phyloP scores from a whole-genome alignment of 2,888 invertebrate species.

The Pilophorus perplexus region DNA sequence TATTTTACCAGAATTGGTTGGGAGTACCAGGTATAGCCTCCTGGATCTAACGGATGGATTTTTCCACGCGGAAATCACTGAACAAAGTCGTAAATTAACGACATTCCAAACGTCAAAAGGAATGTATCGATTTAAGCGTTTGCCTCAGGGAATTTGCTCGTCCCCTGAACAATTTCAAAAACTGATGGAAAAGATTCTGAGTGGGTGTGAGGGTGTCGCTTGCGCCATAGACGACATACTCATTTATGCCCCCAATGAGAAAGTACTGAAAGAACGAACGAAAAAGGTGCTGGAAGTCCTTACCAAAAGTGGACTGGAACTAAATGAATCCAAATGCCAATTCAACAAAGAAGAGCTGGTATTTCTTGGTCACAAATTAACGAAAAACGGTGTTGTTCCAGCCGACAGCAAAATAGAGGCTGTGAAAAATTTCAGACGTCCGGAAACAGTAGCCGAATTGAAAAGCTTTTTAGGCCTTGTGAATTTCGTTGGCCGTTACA shows the following conservation, averaged over 20 bases:
- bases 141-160: not conserved
- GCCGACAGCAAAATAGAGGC: not conserved
- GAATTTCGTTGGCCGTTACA: not conserved
- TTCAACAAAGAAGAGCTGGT: not conserved
- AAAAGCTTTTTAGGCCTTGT: no score
- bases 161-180: not conserved
- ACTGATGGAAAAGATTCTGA: not conserved
- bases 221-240: no score
- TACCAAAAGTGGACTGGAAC: not conserved
- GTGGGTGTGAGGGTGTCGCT: no score
- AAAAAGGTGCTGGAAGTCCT: no score
- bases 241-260: no score
- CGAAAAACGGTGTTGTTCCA: not conserved
- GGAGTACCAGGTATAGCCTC: not conserved
- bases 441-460: no score
- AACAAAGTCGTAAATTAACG: no score
- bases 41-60: not conserved
- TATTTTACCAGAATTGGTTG: not conserved
- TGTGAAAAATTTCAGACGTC: no score
- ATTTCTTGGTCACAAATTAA: slow-evolving; percentile 13
- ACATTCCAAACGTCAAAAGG: not conserved
- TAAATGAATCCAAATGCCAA: not conserved
- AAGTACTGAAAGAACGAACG: no score
- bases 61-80: not conserved
- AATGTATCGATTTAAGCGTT: not conserved